phyloP scores from a whole-genome alignment of 2,888 invertebrate species.

The Tenthredo distinguenda region DNA sequence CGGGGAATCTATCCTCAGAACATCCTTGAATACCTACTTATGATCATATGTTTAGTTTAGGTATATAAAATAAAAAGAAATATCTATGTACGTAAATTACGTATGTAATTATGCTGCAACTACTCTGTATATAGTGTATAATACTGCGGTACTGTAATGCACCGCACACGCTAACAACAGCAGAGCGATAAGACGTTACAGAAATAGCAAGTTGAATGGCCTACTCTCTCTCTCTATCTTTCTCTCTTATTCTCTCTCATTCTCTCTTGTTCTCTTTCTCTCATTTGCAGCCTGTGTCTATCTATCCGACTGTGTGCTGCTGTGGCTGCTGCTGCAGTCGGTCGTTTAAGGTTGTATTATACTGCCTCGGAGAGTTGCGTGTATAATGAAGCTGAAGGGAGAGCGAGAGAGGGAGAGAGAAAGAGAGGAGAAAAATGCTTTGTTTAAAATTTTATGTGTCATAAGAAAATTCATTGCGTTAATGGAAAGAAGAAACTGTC shows the following conservation, averaged over 20 bases:
- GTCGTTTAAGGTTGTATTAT: background rate
- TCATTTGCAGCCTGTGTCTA: background rate
- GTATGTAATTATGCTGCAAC: background rate
- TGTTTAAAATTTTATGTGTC: no score
- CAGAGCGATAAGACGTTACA: slow-evolving; percentile 62
- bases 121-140: background rate
- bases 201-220: slow-evolving; percentile 72
- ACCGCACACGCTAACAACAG: slow-evolving; percentile 60
- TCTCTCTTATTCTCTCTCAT: background rate
- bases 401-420: background rate
- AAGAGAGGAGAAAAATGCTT: no score
- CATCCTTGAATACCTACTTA: background rate
- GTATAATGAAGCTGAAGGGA: background rate
- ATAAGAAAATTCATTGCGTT: no score
- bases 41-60: background rate
- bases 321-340: background rate
- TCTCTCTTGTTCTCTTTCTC: background rate
- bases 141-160: background rate
- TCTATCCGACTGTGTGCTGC: background rate
- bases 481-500: background rate
- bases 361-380: background rate
- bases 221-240: slow-evolving; percentile 51
- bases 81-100: background rate
- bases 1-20: no score
- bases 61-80: background rate